Evolutionary conservation across 2,797 vertebrate species (phyloP), one percentile per base, ranked within the genome.

Genomic region (Halcyon leucocephala): DNA sequence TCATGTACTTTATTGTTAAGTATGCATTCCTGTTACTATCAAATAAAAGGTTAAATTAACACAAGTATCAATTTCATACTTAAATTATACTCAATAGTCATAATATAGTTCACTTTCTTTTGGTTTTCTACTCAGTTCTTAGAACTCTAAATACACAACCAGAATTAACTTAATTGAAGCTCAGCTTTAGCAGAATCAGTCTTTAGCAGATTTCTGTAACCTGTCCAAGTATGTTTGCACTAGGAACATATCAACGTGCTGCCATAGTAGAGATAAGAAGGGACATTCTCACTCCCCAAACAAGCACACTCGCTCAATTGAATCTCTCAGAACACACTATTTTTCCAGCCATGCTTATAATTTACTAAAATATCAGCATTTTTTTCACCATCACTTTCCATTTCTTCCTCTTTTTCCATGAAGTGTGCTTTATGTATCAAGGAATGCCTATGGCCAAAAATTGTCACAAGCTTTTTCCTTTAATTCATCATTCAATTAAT

Each of bases 161-260:
- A 86, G 88, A 94, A 88, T 35, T 71, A 91, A 85, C 33, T 78
- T 83, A 86, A 91, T 25, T 69, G 62, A 82, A 89, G 37, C 28
- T 88, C 29, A 88, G 49, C 10, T 90, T 86, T 48, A 93, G 55
- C 42, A 65, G 61, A 90, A 85, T 84, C 66, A 79, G 19, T 73
- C 51, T 64, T 76, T 10, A 91, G 67, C 51, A 94, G 80, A 95
- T 67, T 93, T 92, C 73, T 94, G 82, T 86, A 81, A 95, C 76
- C 12, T 33, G 29, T 65, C 65, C 82, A 91, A 88, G 21, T 33
- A 51, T 37, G 51, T 62, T 69, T 86, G 41, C 33, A 58, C 11
- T 29, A 88, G 55, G 39, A 93, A 92, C 1, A 2, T 42, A 73
- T 76, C 49, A 26, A 93, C 62, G 61, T 90, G 21, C 67, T 95